These are phyloP conservation scores for Lithodes maja DNA, from an alignment of 2,888 invertebrate species.

Conservation along the genomic window DNA sequence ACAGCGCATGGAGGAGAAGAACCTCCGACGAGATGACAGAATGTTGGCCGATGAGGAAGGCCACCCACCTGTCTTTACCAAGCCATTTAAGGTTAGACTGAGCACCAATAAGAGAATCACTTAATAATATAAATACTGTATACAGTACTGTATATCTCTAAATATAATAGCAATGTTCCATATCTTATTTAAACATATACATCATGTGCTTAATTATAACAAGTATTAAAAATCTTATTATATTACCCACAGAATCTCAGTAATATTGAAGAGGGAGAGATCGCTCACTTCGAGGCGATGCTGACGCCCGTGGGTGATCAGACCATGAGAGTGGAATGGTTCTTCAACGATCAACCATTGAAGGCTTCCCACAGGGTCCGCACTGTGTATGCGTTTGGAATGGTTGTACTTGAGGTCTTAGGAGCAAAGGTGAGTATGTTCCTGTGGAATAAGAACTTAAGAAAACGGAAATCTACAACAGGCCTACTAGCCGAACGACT, in stretches of 20 bases:
- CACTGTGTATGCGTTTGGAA: constrained; percentile 97
- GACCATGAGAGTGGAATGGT: constrained; percentile 96
- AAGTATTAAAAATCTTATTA: not conserved
- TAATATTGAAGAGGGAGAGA: constrained; percentile 94
- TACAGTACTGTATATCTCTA: no score
- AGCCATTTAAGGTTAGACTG: constrained; percentile 76
- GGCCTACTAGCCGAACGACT: no score
- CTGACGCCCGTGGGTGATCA: constrained; percentile 95
- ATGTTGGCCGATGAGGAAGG: constrained; percentile 85
- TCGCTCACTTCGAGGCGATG: constrained; percentile 98
- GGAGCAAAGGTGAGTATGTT: constrained; percentile 80
- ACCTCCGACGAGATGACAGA: constrained; percentile 73
- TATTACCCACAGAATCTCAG: constrained; percentile 80
- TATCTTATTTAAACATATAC: not conserved
- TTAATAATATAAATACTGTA: no score
- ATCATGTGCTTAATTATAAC: not conserved
- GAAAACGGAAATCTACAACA: no score
- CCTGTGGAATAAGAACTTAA: no score
- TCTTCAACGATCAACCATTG: constrained; percentile 89
- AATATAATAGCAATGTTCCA: no score
- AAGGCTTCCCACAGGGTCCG: constrained; percentile 84
- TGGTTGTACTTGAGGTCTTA: constrained; percentile 96
- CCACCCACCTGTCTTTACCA: constrained; percentile 90
- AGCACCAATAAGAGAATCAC: no score
- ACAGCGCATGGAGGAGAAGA: constrained; percentile 78